Percentiles rank a stretch among this genome's conserved stretches.
phyloP scores from a whole-genome alignment of 1,140 invertebrate genomes.

The Oryctes rhinoceros region DNA sequence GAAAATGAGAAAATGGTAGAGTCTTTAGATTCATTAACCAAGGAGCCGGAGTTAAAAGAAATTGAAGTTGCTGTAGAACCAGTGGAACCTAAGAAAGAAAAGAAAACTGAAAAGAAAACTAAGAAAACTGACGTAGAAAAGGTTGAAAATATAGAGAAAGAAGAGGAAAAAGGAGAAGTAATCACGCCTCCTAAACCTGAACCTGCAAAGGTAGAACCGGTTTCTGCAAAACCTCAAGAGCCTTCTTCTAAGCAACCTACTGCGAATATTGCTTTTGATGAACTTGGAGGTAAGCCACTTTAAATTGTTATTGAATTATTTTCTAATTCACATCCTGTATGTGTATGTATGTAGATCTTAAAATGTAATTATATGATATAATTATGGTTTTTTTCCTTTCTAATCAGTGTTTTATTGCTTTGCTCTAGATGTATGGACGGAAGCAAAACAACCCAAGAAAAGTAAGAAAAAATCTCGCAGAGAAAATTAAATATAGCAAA shows the following conservation, averaged over 20 bases:
- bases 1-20: conserved; percentile 43
- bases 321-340: no score
- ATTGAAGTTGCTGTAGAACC: conserved; percentile 56
- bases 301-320: background rate
- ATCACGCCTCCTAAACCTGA: background rate
- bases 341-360: no score
- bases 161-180: background rate
- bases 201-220: background rate
- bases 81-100: conserved; percentile 59
- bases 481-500: conserved; percentile 53
- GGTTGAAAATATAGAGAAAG: conserved; percentile 20
- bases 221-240: conserved; percentile 28
- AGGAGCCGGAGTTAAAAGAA: conserved; percentile 56
- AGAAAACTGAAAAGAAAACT: conserved; percentile 58
- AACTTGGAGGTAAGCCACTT: conserved; percentile 69
- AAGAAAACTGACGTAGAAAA: conserved; percentile 46
- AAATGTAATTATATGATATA: no score
- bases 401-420: background rate
- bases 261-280: conserved; percentile 67
- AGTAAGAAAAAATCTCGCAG: conserved; percentile 59
- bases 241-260: background rate
- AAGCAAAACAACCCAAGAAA: conserved; percentile 58
- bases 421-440: conserved; percentile 57
- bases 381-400: no score
- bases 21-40: conserved; percentile 52